Evolutionary conservation across 1,140 invertebrate genomes (phyloP).

Genomic region (Coelopa frigida): DNA sequence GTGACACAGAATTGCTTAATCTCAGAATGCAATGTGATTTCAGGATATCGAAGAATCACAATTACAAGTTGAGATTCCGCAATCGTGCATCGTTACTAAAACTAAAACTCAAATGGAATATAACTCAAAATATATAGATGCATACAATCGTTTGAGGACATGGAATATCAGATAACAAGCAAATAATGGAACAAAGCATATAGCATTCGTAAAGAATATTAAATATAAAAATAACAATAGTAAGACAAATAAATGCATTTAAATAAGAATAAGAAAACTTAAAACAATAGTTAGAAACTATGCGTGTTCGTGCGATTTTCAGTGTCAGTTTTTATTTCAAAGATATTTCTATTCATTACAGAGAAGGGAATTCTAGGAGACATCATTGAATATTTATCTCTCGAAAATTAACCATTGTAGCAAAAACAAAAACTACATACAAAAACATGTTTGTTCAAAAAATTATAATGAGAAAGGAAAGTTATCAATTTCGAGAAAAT

Average conservation of each 20-base stretch:
- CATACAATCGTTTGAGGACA: too few species aligned
- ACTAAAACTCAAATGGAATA: slow-evolving; percentile 4
- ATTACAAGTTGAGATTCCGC: slow-evolving; percentile 47
- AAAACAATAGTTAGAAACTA: too few species aligned
- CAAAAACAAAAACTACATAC: too few species aligned
- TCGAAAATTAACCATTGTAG: too few species aligned
- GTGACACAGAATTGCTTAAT: slow-evolving; percentile 40
- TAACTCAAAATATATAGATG: slow-evolving; percentile 5
- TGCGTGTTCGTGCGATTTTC: too few species aligned
- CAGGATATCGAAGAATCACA: slow-evolving; percentile 39
- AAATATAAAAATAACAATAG: too few species aligned
- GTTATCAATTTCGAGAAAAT: slow-evolving; percentile 7
- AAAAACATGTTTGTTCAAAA: slow-evolving; percentile 5
- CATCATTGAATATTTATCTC: too few species aligned
- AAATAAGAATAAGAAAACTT: too few species aligned
- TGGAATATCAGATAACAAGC: slow-evolving; percentile 3
- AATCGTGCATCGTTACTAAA: slow-evolving; percentile 27
- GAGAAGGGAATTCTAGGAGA: too few species aligned
- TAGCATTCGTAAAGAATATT: neutral
- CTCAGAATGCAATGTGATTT: slow-evolving; percentile 46
- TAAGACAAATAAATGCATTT: too few species aligned
- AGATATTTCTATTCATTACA: too few species aligned
- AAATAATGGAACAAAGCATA: slow-evolving; percentile 2
- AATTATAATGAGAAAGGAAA: neutral
- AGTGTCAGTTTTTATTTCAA: too few species aligned